A percentile compares a stretch with the other conserved stretches of the same genome.
Conservation (phyloP, 2,888 invertebrate species). For the Chesias legatella region DNA sequence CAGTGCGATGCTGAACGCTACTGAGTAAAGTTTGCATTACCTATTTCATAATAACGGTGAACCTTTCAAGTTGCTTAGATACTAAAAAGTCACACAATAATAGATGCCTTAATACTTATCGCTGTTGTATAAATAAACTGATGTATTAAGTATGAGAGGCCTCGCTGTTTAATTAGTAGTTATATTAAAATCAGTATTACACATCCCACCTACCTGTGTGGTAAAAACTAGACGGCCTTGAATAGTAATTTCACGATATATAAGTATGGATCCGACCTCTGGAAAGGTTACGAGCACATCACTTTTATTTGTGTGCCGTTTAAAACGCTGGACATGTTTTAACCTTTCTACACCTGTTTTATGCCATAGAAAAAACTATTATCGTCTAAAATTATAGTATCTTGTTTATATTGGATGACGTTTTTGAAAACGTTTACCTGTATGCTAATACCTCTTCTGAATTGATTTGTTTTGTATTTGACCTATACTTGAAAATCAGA, state of each 20-base stretch:
- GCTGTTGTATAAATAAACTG: neutral
- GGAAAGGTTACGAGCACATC: slow-evolving; percentile 73
- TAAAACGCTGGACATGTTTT: slow-evolving; percentile 50
- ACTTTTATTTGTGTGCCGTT: slow-evolving; percentile 64
- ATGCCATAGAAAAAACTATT: slow-evolving; percentile 34
- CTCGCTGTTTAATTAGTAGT: slow-evolving; percentile 43
- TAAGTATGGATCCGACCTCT: slow-evolving; percentile 59
- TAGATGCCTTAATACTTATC: too few species aligned
- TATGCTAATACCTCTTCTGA: too few species aligned
- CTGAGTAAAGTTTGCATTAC: too few species aligned
- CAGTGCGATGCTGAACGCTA: too few species aligned
- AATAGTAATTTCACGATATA: slow-evolving; percentile 68
- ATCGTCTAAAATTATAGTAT: slow-evolving; percentile 22
- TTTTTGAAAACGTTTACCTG: slow-evolving; percentile 27
- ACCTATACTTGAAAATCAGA: too few species aligned
- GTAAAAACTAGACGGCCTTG: slow-evolving; percentile 59
- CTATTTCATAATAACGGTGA: too few species aligned
- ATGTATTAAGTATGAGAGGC: slow-evolving; percentile 17
- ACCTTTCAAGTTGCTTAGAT: too few species aligned
- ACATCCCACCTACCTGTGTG: slow-evolving; percentile 33
- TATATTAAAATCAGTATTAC: slow-evolving; percentile 39
- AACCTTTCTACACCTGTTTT: slow-evolving; percentile 34
- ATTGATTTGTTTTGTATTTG: too few species aligned
- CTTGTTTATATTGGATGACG: slow-evolving; percentile 39
- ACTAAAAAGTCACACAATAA: too few species aligned